Percentiles rank a stretch among this genome's conserved stretches.
Evolutionary conservation across 2,888 invertebrate genomes (phyloP).

Genomic region (Drosophila prostipennis): DNA sequence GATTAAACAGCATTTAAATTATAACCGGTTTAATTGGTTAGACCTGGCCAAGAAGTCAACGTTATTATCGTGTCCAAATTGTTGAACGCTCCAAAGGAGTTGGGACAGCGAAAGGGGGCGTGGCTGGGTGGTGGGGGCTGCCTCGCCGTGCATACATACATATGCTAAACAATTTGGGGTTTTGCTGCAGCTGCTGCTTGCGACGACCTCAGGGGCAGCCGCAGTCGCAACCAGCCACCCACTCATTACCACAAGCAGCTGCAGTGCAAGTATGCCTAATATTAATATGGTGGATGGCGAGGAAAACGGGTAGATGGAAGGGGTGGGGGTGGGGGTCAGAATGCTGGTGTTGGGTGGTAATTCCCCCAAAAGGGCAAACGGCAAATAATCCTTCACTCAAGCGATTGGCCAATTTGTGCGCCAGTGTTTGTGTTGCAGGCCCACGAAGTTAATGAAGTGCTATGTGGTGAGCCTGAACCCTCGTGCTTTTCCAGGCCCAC

Average conservation of each 20-base stretch:
- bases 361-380: constrained; percentile 43
- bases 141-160: constrained; percentile 8
- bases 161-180: constrained; percentile 40
- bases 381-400: constrained; percentile 52
- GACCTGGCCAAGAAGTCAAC: constrained; percentile 7
- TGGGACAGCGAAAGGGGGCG: background rate
- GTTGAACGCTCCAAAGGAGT: constrained; percentile 1
- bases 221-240: constrained; percentile 1
- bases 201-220: constrained; percentile 11
- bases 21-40: background rate
- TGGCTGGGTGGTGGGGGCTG: background rate
- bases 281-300: constrained; percentile 9
- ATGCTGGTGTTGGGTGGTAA: no score
- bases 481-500: background rate
- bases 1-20: constrained; percentile 1
- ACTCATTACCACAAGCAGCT: constrained; percentile 28
- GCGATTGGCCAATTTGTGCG: constrained; percentile 48
- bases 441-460: constrained; percentile 61
- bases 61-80: constrained; percentile 22
- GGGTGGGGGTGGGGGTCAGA: no score
- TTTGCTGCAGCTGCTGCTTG: constrained; percentile 23
- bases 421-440: constrained; percentile 4
- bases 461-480: constrained; percentile 15
- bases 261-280: constrained; percentile 18
- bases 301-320: background rate